These are phyloP conservation scores for Poeciliopsis turrubarensis DNA, from an alignment of 2,113 vertebrate species.

Conservation along the genomic window DNA sequence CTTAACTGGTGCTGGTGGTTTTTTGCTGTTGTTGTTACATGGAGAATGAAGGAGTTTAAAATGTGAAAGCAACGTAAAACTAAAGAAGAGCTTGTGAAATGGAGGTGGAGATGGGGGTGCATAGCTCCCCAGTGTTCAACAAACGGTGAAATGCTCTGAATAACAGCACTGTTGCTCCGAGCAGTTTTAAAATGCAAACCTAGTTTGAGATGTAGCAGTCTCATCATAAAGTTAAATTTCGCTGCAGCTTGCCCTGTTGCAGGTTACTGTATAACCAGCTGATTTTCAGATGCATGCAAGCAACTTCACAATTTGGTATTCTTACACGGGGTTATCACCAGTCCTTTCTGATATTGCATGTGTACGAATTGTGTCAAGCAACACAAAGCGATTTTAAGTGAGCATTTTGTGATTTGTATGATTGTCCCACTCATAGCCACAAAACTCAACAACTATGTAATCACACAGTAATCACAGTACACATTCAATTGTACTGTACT, in stretches of 20 bases:
- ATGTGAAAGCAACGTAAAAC: conserved; percentile 9
- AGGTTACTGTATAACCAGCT: conserved; percentile 38
- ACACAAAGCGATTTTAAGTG: background rate
- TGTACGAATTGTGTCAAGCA: conserved; percentile 10
- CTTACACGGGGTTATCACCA: conserved; percentile 1
- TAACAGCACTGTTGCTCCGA: conserved; percentile 12
- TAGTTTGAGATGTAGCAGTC: conserved; percentile 9
- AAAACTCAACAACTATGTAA: conserved; percentile 62
- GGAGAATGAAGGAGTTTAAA: conserved; percentile 18
- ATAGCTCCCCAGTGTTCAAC: conserved; percentile 10
- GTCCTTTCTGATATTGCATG: conserved; percentile 23
- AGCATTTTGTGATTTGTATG: background rate
- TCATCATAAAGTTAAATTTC: conserved; percentile 39
- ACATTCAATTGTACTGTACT: conserved; percentile 29
- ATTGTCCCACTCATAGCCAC: conserved; percentile 28
- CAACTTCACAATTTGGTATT: conserved; percentile 24
- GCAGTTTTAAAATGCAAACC: conserved; percentile 17
- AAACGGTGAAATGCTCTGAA: conserved; percentile 1
- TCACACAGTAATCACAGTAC: conserved; percentile 27
- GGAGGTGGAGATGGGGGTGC: conserved; percentile 13
- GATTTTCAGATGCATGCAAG: conserved; percentile 18
- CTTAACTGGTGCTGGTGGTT: conserved; percentile 38
- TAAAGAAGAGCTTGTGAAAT: conserved; percentile 31
- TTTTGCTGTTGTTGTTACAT: background rate
- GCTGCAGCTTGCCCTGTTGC: conserved; percentile 22